Conservation (phyloP, 2,797 vertebrate genomes). For the Macrochelys suwanniensis region DNA sequence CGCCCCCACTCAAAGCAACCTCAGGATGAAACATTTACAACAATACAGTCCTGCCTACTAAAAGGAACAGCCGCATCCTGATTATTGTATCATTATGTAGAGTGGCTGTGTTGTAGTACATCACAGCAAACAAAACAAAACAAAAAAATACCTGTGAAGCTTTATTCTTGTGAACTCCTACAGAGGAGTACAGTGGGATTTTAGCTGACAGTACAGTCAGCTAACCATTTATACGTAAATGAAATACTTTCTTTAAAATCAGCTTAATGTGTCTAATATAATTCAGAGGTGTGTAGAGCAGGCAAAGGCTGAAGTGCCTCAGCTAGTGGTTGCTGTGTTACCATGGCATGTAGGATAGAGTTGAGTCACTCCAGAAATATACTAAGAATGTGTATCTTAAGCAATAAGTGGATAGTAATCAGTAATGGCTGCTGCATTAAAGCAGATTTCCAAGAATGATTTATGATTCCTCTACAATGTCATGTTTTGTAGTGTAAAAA, state of each 20-base stretch:
- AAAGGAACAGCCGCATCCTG: neutral
- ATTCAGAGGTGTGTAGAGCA: neutral
- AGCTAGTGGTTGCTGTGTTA: neutral
- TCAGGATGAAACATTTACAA: neutral
- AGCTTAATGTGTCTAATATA: neutral
- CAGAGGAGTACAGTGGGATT: fast-evolving
- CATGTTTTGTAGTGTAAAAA: constrained; percentile 91
- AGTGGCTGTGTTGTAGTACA: neutral
- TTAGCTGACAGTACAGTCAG: neutral
- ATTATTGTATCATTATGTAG: neutral
- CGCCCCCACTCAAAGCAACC: neutral
- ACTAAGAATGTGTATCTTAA: constrained; percentile 61
- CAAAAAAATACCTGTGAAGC: neutral
- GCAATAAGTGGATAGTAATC: constrained; percentile 42
- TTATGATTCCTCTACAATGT: constrained; percentile 39
- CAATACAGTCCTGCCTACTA: neutral
- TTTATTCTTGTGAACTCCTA: neutral
- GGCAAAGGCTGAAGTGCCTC: neutral
- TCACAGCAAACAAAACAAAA: neutral
- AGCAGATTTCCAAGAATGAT: constrained; percentile 41
- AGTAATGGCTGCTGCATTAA: neutral
- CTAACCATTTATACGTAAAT: neutral
- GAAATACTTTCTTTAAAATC: neutral
- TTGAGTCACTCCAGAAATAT: constrained; percentile 49
- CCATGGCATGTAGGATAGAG: neutral